phyloP scores from a whole-genome alignment of 2,888 invertebrate genomes.

The Synergus laeviventris region DNA sequence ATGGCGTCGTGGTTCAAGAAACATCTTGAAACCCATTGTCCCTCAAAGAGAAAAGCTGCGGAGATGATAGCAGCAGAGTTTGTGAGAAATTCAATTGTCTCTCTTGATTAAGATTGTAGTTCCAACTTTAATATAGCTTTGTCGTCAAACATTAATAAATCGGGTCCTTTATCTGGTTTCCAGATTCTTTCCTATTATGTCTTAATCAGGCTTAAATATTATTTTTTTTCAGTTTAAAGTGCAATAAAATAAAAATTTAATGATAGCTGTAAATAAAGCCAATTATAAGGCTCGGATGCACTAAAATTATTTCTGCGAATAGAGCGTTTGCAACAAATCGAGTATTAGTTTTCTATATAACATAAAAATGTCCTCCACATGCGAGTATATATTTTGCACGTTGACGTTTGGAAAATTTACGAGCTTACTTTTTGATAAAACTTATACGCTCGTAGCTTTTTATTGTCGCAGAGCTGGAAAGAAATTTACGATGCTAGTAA shows the following conservation, averaged over 20 bases:
- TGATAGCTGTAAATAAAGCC: too few relatives aligned
- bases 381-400: conserved; percentile 13
- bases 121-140: conserved; percentile 22
- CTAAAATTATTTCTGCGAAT: neutral
- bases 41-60: conserved; percentile 27
- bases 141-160: conserved; percentile 1
- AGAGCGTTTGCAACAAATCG: neutral
- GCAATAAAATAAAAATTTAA: too few relatives aligned
- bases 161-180: neutral
- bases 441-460: conserved; percentile 26
- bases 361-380: neutral
- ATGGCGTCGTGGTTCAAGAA: conserved; percentile 9
- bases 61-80: conserved; percentile 15
- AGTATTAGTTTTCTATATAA: neutral
- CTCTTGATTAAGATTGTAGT: conserved; percentile 24
- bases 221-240: too few relatives aligned
- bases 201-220: neutral
- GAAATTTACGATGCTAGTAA: conserved; percentile 20
- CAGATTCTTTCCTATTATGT: neutral
- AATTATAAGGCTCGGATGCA: neutral
- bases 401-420: conserved; percentile 20
- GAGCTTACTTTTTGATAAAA: conserved; percentile 32
- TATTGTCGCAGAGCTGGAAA: conserved; percentile 1
- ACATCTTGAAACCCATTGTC: conserved; percentile 27
- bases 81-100: conserved; percentile 30